Conservation (phyloP, 2,797 vertebrate species). For the Phoxinus dragarum region DNA sequence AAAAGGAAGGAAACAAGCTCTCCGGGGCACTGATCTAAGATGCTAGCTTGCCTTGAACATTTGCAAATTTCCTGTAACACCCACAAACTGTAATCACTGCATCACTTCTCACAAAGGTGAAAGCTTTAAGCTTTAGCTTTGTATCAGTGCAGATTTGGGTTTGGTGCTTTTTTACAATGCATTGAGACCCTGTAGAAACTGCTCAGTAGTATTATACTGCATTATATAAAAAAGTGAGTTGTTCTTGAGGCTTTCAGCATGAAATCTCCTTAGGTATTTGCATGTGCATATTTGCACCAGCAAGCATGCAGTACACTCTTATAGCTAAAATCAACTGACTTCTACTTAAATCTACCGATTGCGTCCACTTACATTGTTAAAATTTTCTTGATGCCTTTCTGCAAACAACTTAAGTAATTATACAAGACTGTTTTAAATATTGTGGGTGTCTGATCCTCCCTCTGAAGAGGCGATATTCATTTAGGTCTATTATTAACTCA, state of each 20-base stretch:
- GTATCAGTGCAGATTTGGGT: neutral
- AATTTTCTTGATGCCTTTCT: neutral
- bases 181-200: neutral
- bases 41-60: too few relatives aligned
- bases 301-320: conserved; percentile 34
- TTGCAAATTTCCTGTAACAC: neutral
- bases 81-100: neutral
- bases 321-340: neutral
- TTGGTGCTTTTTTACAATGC: neutral
- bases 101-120: neutral
- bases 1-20: neutral
- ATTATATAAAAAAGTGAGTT: conserved; percentile 47
- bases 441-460: conserved; percentile 17
- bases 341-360: neutral
- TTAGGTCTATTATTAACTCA: conserved; percentile 25
- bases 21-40: rapidly evolving
- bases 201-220: neutral
- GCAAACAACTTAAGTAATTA: neutral
- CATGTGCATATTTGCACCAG: conserved; percentile 51
- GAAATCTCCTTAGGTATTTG: conserved; percentile 65
- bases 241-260: conserved; percentile 54
- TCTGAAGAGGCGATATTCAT: conserved; percentile 35
- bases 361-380: neutral
- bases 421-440: conserved; percentile 21
- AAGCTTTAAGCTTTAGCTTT: neutral